Evolutionary conservation across 2,113 vertebrate species (phyloP).

Genomic region (Gavialis gangeticus): DNA sequence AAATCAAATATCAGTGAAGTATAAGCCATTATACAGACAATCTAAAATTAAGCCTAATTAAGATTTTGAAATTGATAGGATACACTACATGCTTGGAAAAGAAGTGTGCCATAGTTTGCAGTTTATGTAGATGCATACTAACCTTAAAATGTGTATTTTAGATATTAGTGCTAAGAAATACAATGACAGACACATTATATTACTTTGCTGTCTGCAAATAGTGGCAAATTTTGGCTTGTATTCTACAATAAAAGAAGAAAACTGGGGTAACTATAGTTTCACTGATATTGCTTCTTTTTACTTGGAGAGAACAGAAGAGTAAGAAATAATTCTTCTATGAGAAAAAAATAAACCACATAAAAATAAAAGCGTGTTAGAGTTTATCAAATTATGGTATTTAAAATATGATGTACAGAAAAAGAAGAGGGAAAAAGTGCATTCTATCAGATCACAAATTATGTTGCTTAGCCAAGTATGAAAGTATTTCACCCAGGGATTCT

Average conservation of each 20-base stretch:
- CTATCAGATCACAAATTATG: neutral
- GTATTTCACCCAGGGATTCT: neutral
- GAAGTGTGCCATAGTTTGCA: neutral
- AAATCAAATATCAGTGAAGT: neutral
- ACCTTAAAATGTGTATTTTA: neutral
- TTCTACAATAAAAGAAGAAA: neutral
- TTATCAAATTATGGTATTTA: neutral
- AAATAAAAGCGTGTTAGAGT: neutral
- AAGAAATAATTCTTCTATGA: neutral
- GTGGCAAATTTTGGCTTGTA: neutral
- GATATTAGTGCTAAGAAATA: neutral
- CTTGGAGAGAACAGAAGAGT: neutral
- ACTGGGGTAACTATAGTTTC: neutral
- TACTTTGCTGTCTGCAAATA: neutral
- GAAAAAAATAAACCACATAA: neutral
- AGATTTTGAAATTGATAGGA: slow-evolving; percentile 5
- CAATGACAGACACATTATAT: neutral
- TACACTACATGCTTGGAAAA: neutral
- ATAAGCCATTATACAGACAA: neutral
- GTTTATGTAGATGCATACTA: neutral
- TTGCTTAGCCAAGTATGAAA: neutral
- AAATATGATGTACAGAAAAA: neutral
- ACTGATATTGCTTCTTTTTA: neutral
- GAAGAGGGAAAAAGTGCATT: neutral
- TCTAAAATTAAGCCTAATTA: neutral